Percentiles rank a stretch among this genome's conserved stretches.
These are phyloP conservation scores for Mesocricetus auratus DNA, from an alignment of 2,113 vertebrate genomes.

Conservation along the genomic window DNA sequence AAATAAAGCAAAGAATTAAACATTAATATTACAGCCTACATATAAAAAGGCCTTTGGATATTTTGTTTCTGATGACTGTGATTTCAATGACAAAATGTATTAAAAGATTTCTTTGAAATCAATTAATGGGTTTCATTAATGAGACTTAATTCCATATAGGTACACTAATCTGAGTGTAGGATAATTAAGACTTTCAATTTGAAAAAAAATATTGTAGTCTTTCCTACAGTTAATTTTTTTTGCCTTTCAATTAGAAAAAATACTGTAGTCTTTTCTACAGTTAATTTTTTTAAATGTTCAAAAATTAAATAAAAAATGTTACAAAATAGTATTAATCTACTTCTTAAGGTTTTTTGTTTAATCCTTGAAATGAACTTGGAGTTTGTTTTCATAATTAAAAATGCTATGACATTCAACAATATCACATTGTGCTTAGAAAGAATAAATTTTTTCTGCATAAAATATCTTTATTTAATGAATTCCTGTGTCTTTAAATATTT, in stretches of 20 bases:
- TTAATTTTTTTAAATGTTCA: background rate
- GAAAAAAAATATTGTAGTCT: background rate
- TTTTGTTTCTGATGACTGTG: background rate
- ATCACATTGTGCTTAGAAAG: background rate
- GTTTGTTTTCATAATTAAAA: background rate
- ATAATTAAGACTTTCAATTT: slow-evolving; percentile 21
- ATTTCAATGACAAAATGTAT: background rate
- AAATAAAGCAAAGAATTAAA: background rate
- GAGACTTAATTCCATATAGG: background rate
- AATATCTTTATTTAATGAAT: background rate
- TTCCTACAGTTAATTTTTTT: background rate
- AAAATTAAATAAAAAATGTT: background rate
- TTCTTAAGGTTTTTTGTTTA: background rate
- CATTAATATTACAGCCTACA: background rate
- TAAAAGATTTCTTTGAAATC: background rate
- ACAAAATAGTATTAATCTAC: background rate
- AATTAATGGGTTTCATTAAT: background rate
- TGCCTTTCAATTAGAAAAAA: background rate
- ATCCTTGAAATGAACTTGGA: background rate
- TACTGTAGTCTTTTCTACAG: background rate
- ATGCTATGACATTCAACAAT: background rate
- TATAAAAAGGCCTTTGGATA: background rate
- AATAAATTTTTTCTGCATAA: background rate
- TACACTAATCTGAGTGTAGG: background rate
- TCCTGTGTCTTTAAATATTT: too few species aligned